phyloP scores from a whole-genome alignment of 2,888 invertebrate species.

The Aphrophora alni region DNA sequence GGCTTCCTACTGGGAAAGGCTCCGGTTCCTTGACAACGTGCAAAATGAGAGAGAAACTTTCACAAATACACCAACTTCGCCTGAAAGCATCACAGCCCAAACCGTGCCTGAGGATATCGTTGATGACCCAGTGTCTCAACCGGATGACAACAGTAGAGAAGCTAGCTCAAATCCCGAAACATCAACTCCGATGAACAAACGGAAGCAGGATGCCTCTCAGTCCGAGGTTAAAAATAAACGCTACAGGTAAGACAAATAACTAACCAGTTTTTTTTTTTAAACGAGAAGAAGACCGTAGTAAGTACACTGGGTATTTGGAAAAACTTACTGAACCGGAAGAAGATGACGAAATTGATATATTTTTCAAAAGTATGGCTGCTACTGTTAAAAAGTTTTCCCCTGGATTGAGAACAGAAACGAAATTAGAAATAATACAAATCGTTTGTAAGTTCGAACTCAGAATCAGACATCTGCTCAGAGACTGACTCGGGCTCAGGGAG shows the following conservation, averaged over 20 bases:
- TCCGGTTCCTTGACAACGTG: not conserved
- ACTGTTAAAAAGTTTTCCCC: slow-evolving; percentile 40
- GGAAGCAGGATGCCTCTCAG: not conserved
- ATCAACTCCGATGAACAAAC: not conserved
- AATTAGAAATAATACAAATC: slow-evolving; percentile 12
- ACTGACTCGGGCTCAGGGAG: not conserved
- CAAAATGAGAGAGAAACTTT: not conserved
- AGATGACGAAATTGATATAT: slow-evolving; percentile 39
- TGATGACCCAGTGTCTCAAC: not conserved
- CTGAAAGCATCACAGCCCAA: not conserved
- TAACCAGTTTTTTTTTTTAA: not conserved
- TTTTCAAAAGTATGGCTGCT: slow-evolving; percentile 42
- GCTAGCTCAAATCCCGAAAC: not conserved
- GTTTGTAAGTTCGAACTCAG: not conserved
- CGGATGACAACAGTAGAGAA: not conserved
- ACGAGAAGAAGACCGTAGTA: slow-evolving; percentile 1
- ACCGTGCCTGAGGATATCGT: not conserved
- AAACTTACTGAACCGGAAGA: slow-evolving; percentile 2
- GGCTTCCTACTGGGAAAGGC: not conserved
- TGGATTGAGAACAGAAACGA: slow-evolving; percentile 16
- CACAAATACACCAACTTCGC: not conserved
- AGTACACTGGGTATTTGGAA: not conserved
- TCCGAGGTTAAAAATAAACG: not conserved
- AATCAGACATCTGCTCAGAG: not conserved
- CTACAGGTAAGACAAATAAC: not conserved